Evolutionary conservation across 2,797 vertebrate species (phyloP).

Genomic region (Spinibarbus caldwelli): DNA sequence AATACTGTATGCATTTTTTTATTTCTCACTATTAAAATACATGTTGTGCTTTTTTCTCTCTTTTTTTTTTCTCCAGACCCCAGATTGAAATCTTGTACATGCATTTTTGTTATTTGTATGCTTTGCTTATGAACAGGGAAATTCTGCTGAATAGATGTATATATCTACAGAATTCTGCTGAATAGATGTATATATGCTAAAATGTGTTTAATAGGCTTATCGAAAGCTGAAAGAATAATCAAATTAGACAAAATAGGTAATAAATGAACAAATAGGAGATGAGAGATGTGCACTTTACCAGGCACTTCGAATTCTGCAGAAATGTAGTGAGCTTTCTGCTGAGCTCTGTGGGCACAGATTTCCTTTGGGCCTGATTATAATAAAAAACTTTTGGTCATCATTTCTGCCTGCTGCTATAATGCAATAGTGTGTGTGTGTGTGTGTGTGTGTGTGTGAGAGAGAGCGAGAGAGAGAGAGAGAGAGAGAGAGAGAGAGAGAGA

Average conservation of each 20-base stretch:
- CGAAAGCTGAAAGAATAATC: neutral
- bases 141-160: neutral
- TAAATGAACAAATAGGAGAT: neutral
- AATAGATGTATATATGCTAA: neutral
- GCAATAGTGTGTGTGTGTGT: neutral
- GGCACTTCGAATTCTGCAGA: neutral
- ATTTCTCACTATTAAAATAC: neutral
- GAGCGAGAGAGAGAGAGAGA: neutral
- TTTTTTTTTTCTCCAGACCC: neutral
- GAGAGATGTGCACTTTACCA: neutral
- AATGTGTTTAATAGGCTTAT: neutral
- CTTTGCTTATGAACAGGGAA: neutral
- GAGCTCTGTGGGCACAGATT: neutral
- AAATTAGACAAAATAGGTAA: neutral
- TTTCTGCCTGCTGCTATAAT: neutral
- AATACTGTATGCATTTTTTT: no score
- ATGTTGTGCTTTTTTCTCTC: neutral
- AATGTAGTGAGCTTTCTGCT: neutral
- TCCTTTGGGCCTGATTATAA: neutral
- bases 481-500: neutral
- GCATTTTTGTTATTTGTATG: neutral
- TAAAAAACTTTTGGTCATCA: neutral
- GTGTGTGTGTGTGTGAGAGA: neutral
- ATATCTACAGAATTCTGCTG: neutral
- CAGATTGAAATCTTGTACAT: neutral